Evolutionary conservation across 1,140 invertebrate species (phyloP).

Genomic region (Procambarus virginalis): DNA sequence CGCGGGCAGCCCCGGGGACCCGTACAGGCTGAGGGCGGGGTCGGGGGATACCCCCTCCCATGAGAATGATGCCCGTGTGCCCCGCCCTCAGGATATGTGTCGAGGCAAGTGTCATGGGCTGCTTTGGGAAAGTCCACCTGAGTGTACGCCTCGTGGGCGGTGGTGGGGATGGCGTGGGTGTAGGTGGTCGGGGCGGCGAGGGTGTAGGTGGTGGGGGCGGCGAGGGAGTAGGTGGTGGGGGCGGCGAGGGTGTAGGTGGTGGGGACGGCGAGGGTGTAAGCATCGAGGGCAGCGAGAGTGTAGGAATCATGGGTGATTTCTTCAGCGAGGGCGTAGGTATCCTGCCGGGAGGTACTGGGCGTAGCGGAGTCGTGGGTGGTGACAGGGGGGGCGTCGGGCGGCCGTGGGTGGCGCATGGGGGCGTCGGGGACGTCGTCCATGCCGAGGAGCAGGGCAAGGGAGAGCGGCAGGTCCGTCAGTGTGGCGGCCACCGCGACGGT

Average conservation of each 20-base stretch:
- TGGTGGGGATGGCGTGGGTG: background rate
- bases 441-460: slow-evolving; percentile 47
- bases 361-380: background rate
- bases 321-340: no score
- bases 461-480: slow-evolving; percentile 53
- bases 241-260: no score
- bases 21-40: slow-evolving; percentile 44
- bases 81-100: slow-evolving; percentile 2
- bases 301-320: no score
- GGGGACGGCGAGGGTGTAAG: no score
- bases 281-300: no score
- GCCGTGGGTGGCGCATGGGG: slow-evolving; percentile 41
- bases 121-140: background rate
- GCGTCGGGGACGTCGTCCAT: slow-evolving; percentile 56
- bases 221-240: background rate
- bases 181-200: background rate
- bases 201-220: background rate
- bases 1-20: slow-evolving; percentile 34
- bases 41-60: slow-evolving; percentile 57
- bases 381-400: background rate
- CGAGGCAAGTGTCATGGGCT: background rate
- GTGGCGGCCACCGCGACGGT: slow-evolving; percentile 59
- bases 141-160: slow-evolving; percentile 8
- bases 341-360: no score
- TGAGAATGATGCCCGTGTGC: slow-evolving; percentile 5